A percentile compares a stretch with the other conserved stretches of the same genome.
phyloP scores from a whole-genome alignment of 2,888 invertebrate genomes.

The Hypomecis atomaria region DNA sequence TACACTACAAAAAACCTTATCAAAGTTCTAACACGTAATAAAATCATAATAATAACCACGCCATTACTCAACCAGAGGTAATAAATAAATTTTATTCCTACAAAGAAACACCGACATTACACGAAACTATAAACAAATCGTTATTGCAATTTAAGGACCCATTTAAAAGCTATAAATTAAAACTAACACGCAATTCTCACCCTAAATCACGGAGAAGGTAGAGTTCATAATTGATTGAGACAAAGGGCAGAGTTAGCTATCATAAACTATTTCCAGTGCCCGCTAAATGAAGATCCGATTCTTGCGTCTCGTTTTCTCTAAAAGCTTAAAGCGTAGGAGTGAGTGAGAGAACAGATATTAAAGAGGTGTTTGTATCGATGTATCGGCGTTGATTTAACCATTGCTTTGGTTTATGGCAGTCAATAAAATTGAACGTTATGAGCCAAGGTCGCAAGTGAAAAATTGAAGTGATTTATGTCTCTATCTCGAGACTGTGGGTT shows the following conservation, averaged over 20 bases:
- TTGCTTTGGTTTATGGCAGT: constrained; percentile 83
- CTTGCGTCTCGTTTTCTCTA: constrained; percentile 55
- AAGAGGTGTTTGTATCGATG: constrained; percentile 83
- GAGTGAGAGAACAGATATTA: constrained; percentile 68
- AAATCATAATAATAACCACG: constrained; percentile 54
- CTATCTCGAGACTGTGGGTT: constrained; percentile 64
- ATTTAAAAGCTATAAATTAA: constrained; percentile 82
- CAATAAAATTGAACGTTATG: constrained; percentile 84
- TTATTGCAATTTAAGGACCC: constrained; percentile 84
- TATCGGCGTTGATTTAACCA: constrained; percentile 83
- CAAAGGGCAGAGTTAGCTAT: constrained; percentile 60
- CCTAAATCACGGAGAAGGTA: constrained; percentile 44
- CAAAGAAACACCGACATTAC: constrained; percentile 65
- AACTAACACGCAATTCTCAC: constrained; percentile 45
- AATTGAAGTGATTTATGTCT: constrained; percentile 79
- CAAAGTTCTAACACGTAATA: constrained; percentile 54
- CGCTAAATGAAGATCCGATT: constrained; percentile 72
- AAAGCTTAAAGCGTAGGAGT: constrained; percentile 40
- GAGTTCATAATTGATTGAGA: constrained; percentile 52
- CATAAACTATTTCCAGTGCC: constrained; percentile 83
- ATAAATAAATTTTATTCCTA: constrained; percentile 66
- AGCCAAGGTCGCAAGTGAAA: constrained; percentile 83
- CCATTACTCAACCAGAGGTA: constrained; percentile 50
- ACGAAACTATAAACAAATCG: constrained; percentile 80
- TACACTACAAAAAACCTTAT: constrained; percentile 33